Percentiles rank a stretch among this genome's conserved stretches.
Conservation (phyloP, 2,888 invertebrate species). For the Phyllotreta cruciferae region DNA sequence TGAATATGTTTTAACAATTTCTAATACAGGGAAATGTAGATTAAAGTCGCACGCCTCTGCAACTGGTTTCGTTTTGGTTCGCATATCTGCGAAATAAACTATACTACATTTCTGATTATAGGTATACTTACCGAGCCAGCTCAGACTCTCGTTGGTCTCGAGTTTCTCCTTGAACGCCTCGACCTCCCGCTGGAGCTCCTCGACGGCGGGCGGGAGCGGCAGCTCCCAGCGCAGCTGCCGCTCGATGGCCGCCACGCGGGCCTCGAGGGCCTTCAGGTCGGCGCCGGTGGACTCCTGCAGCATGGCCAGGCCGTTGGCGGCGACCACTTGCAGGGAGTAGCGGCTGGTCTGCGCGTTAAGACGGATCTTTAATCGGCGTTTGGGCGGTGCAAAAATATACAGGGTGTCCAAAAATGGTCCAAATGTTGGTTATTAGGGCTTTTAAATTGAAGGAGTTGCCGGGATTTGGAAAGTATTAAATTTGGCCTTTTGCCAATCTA, state of each 20-base stretch:
- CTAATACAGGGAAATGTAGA: too few species aligned
- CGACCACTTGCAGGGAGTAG: slow-evolving; percentile 56
- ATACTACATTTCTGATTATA: too few species aligned
- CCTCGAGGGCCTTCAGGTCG: slow-evolving; percentile 65
- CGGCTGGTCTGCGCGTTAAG: slow-evolving; percentile 29
- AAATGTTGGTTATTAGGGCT: background rate
- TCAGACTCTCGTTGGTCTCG: slow-evolving; percentile 68
- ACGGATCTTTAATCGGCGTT: too few species aligned
- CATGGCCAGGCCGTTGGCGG: slow-evolving; percentile 59
- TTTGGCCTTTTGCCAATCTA: too few species aligned
- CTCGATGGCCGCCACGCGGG: slow-evolving; percentile 66
- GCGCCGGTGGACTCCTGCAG: slow-evolving; percentile 58
- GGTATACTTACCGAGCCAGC: slow-evolving; percentile 70
- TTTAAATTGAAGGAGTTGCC: background rate
- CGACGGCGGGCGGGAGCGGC: slow-evolving; percentile 63
- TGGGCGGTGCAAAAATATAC: too few species aligned
- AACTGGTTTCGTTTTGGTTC: too few species aligned
- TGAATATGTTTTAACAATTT: too few species aligned
- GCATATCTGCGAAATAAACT: too few species aligned
- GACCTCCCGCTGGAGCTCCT: slow-evolving; percentile 67
- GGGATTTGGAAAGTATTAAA: background rate
- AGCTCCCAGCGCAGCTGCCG: slow-evolving; percentile 64
- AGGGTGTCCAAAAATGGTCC: too few species aligned
- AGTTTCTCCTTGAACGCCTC: slow-evolving; percentile 67
- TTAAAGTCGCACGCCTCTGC: too few species aligned